Evolutionary conservation across 2,888 invertebrate genomes (phyloP).

Genomic region (Eupeodes luniger): DNA sequence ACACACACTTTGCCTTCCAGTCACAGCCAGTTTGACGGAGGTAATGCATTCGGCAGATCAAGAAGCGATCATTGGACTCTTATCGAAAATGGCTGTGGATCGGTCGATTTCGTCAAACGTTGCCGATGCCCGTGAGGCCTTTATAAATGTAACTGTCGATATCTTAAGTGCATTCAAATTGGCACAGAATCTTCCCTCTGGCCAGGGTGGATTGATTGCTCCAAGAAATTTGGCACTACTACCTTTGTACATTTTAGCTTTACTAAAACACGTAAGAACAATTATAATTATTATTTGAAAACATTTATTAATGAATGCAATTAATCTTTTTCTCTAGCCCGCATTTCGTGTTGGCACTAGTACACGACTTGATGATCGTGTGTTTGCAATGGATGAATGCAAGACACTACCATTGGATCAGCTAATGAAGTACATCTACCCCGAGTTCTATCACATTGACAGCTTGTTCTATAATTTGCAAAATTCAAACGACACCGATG

Average conservation of each 20-base stretch:
- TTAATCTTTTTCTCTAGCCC: slow-evolving; percentile 85
- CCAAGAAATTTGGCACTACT: slow-evolving; percentile 92
- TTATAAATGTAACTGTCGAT: slow-evolving; percentile 97
- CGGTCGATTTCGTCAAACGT: slow-evolving; percentile 93
- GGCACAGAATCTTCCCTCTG: slow-evolving; percentile 87
- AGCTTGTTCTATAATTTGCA: slow-evolving; percentile 86
- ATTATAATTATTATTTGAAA: not conserved
- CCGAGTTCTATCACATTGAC: slow-evolving; percentile 95
- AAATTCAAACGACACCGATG: slow-evolving; percentile 81
- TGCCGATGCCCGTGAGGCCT: slow-evolving; percentile 97
- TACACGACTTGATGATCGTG: slow-evolving; percentile 96
- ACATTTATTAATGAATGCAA: not conserved
- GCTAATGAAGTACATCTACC: slow-evolving; percentile 94
- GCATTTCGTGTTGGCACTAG: slow-evolving; percentile 95
- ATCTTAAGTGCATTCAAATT: slow-evolving; percentile 90
- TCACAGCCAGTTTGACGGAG: slow-evolving; percentile 92
- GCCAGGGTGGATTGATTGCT: slow-evolving; percentile 87
- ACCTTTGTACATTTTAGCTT: slow-evolving; percentile 94
- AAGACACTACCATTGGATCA: slow-evolving; percentile 93
- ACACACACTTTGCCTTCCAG: slow-evolving; percentile 97
- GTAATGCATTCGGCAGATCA: slow-evolving; percentile 96
- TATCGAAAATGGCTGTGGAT: slow-evolving; percentile 99
- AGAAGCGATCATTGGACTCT: slow-evolving; percentile 94
- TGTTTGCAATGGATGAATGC: slow-evolving; percentile 96
- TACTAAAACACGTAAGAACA: slow-evolving; percentile 91